Evolutionary conservation across 2,888 invertebrate species (phyloP), one percentile per base, ranked within the genome.

Genomic region (Trichacis sp.): DNA sequence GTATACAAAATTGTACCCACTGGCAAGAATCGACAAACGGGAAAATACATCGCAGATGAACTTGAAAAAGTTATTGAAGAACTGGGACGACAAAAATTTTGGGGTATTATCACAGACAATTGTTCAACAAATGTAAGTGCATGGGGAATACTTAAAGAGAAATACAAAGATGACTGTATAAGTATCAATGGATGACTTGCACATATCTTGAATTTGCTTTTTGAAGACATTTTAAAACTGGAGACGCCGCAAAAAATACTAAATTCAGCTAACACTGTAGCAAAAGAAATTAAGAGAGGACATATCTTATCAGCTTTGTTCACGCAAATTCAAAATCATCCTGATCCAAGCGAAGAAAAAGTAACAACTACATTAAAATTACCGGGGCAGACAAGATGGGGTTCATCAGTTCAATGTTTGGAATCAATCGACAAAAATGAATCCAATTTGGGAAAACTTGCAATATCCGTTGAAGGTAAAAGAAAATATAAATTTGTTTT

Each of bases 81-180:
- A 45, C 12, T 61, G 1, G 29, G 48, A 19, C 17, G 30, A 11
- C 1, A 47, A 48, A 60, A 60, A 38, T 1, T 48, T 19, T 20
- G 54, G 12, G 49, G 49, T 12, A 17, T 61, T 12, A 49, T 55
- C 14, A 61, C 61, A 1, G 54, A 61, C 30, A 61, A 61, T 33
- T 49, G 45, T 45, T 29, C 61, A 17, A 30, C 42, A n/a, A 54
- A 45, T 33, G 20, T 45, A 55, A 20, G 18, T 3, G 54, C 46
- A 17, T 52, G 52, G 30, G 48, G 30, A 6, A 17, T 59, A 3
- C 17, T 59, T 5, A 4, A 42, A 47, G 40, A 38, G 47, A 24
- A 59, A 40, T 48, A 52, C 36, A 2, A 47, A 6, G 11, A 47
- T 2, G n/a, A 49, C 5, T 29, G 20, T 11, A 46, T 50, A 15